Evolutionary conservation across 2,888 invertebrate genomes (phyloP), one percentile per base, ranked within the genome.

Genomic region (Strigamia maritima): DNA sequence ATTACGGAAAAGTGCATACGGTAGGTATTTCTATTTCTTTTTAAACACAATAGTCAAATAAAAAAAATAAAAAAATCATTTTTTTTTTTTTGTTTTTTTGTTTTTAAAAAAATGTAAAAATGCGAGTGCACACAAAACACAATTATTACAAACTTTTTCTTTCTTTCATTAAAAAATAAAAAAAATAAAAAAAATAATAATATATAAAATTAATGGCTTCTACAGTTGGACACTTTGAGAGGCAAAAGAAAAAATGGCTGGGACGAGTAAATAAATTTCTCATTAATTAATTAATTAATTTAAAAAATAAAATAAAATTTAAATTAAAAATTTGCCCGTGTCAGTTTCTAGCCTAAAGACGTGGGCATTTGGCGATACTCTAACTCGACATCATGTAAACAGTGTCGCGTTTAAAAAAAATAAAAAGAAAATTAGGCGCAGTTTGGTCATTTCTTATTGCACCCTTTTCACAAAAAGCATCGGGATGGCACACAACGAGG

Each of bases 51-150:
- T 19, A 54, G 19, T n/a, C 14, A 54, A 19, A 44, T 10, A 54
- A 54, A n/a, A 19, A 54, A n/a, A 54, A 54, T 35, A 6, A 19
- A 54, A 54, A 14, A n/a, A n/a, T 54, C n/a, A 54, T n/a, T n/a
- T n/a, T n/a, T n/a, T n/a, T n/a, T n/a, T n/a, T n/a, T n/a, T n/a
- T n/a, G n/a, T n/a, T n/a, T n/a, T n/a, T n/a, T n/a, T n/a, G n/a
- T n/a, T n/a, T n/a, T n/a, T n/a, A 54, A 54, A 54, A 54, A 54
- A 54, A 19, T 19, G 3, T 19, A 54, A 54, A 54, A 54, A 16
- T 44, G 60, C 19, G 60, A 60, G 70, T 70, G 70, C 70, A 70
- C 70, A 70, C 70, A 70, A 70, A 70, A 70, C 70, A 70, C 70
- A 70, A 70, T 70, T n/a, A n/a, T n/a, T 70, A 26, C 28, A 26